Conservation (phyloP, 2,113 vertebrate genomes). For the Microcebus tavaratra region DNA sequence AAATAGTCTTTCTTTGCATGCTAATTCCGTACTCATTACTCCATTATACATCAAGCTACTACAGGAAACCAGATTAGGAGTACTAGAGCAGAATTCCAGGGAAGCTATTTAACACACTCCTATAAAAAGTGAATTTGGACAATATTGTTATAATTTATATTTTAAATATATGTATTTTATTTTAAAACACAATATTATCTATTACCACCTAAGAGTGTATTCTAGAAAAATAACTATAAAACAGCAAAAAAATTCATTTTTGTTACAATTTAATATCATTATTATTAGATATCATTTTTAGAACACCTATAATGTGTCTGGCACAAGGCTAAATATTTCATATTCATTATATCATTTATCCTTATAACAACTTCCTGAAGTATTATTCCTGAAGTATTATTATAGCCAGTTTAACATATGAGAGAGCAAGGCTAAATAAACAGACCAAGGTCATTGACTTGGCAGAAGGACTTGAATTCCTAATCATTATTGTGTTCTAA, state of each 20-base stretch:
- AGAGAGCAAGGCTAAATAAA: constrained; percentile 40
- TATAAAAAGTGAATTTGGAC: constrained; percentile 42
- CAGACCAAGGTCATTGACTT: constrained; percentile 15
- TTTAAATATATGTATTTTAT: not conserved
- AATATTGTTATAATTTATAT: not conserved
- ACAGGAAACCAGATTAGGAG: constrained; percentile 41
- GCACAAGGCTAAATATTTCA: constrained; percentile 29
- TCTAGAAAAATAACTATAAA: constrained; percentile 28
- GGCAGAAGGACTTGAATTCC: not conserved
- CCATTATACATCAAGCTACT: constrained; percentile 31
- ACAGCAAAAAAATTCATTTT: constrained; percentile 1
- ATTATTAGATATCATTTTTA: not conserved
- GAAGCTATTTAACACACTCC: not conserved
- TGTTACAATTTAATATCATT: constrained; percentile 6
- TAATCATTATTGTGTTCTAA: constrained; percentile 33
- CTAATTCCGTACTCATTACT: constrained; percentile 45
- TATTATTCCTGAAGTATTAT: not conserved
- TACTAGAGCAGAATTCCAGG: not conserved
- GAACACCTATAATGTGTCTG: not conserved
- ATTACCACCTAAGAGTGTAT: not conserved
- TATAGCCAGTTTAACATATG: not conserved
- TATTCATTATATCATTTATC: constrained; percentile 1
- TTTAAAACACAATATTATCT: constrained; percentile 40
- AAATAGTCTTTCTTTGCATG: constrained; percentile 48
- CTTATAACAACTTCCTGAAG: constrained; percentile 36